These are phyloP conservation scores for Parapristionchus giblindavisi DNA, from an alignment of 2,888 invertebrate species.

Conservation along the genomic window DNA sequence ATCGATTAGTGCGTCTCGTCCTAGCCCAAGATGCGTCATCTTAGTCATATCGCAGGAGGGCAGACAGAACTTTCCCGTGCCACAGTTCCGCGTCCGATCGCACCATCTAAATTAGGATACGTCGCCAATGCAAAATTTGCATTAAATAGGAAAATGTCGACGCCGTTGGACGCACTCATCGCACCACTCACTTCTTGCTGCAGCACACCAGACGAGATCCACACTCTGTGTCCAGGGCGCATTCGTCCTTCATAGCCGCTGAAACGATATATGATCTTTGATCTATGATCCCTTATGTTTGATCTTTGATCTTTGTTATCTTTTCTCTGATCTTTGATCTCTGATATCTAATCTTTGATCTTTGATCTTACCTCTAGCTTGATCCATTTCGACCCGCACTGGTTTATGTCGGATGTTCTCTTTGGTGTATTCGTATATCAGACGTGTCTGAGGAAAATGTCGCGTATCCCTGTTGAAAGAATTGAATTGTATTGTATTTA, in stretches of 20 bases:
- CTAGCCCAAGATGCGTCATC: slow-evolving; percentile 47
- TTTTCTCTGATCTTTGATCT: background rate
- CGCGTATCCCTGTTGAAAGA: slow-evolving; percentile 18
- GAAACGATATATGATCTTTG: background rate
- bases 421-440: slow-evolving; percentile 32
- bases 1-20: slow-evolving; percentile 29
- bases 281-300: background rate
- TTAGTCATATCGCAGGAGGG: slow-evolving; percentile 53
- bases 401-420: slow-evolving; percentile 29
- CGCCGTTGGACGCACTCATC: background rate
- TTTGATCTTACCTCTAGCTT: slow-evolving; percentile 11
- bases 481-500: too few relatives aligned
- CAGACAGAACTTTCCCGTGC: slow-evolving; percentile 44
- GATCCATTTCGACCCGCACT: slow-evolving; percentile 33
- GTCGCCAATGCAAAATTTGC: background rate
- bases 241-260: slow-evolving; percentile 33
- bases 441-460: background rate
- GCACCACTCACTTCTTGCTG: slow-evolving; percentile 17
- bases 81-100: slow-evolving; percentile 30
- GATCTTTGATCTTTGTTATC: background rate
- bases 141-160: background rate
- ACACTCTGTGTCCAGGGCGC: slow-evolving; percentile 12
- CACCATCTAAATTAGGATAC: slow-evolving; percentile 37
- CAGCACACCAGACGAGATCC: slow-evolving; percentile 24
- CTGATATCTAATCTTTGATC: background rate